These are phyloP conservation scores for Caenorhabditis imperialis DNA, from an alignment of 2,888 invertebrate species.

Conservation along the genomic window DNA sequence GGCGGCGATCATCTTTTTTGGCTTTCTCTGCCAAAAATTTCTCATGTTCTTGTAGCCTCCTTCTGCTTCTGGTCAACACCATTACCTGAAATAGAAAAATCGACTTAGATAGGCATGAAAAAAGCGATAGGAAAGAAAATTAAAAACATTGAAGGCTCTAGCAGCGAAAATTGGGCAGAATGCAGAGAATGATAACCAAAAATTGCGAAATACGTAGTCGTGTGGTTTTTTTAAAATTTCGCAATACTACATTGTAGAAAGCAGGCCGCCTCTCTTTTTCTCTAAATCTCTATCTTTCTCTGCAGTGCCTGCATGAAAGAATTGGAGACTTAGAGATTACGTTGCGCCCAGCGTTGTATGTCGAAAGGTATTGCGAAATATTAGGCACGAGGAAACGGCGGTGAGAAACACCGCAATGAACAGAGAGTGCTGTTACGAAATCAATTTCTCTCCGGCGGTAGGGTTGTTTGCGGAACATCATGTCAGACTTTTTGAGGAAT, in stretches of 20 bases:
- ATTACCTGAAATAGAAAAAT: constrained; percentile 17
- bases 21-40: too few species aligned
- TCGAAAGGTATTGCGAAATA: constrained; percentile 51
- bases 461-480: constrained; percentile 32
- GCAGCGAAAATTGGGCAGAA: background rate
- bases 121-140: background rate
- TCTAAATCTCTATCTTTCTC: too few species aligned
- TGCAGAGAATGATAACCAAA: constrained; percentile 21
- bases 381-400: background rate
- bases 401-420: constrained; percentile 2
- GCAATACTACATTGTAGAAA: constrained; percentile 27
- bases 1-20: too few species aligned
- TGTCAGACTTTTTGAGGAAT: too few species aligned
- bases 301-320: constrained; percentile 32
- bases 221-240: constrained; percentile 31
- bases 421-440: constrained; percentile 19
- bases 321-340: too few species aligned
- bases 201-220: constrained; percentile 33
- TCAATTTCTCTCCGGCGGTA: constrained; percentile 16
- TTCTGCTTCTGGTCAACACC: constrained; percentile 2
- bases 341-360: constrained; percentile 5
- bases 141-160: background rate
- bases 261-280: constrained; percentile 26
- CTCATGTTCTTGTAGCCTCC: too few species aligned
- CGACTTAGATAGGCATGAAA: background rate